Conservation (phyloP, 2,113 vertebrate species). For the Pseudopipra pipra region DNA sequence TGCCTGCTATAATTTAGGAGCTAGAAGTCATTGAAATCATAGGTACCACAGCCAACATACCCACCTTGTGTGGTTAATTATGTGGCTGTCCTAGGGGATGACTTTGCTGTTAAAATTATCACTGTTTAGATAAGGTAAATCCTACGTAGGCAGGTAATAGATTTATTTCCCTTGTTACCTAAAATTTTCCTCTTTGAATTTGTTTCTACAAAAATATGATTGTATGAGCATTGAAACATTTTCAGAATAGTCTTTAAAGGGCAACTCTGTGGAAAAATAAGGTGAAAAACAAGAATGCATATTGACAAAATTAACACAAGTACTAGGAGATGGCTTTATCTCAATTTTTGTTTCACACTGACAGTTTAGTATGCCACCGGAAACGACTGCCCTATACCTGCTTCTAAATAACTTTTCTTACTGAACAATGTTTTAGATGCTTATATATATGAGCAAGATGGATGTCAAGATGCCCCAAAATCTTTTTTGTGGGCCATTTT, state of each 20-base stretch:
- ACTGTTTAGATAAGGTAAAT: not conserved
- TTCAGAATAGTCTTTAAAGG: not conserved
- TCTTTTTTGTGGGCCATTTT: not conserved
- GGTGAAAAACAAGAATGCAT: not conserved
- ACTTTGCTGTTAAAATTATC: not conserved
- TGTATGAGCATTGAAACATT: not conserved
- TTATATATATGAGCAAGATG: not conserved
- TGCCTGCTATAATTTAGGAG: not conserved
- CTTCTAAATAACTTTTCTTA: not conserved
- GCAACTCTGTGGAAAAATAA: not conserved
- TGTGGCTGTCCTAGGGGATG: not conserved
- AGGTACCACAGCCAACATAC: not conserved
- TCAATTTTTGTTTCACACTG: not conserved
- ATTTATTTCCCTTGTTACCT: not conserved
- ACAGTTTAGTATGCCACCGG: not conserved
- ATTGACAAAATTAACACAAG: not conserved
- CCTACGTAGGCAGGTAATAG: not conserved
- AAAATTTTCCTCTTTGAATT: not conserved
- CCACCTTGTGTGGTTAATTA: not conserved
- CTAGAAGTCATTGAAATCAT: not conserved
- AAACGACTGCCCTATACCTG: not conserved
- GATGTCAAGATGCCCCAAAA: not conserved
- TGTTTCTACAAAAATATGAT: not conserved
- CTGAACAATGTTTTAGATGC: not conserved
- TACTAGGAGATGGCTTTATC: not conserved